Conservation (phyloP, 2,888 invertebrate genomes). For the Flabesymbios commensalis region DNA sequence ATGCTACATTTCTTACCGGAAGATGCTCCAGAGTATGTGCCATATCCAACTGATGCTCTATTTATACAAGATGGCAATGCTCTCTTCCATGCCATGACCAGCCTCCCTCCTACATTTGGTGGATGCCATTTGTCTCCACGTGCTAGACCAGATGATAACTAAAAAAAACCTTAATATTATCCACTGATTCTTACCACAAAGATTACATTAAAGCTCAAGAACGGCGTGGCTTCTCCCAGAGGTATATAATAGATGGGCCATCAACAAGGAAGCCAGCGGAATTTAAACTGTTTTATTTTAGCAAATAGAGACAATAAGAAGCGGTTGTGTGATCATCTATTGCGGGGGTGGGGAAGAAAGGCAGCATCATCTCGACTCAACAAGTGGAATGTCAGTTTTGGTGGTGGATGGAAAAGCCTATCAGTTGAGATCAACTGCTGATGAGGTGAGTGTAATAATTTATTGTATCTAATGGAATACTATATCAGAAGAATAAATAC, state of each 20-base stretch:
- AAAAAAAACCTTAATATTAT: conserved; percentile 14
- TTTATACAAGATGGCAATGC: conserved; percentile 21
- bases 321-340: conserved; percentile 9
- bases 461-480: neutral
- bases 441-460: neutral
- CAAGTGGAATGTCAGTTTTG: neutral
- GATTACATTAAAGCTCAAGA: conserved; percentile 18
- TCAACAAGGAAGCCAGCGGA: conserved; percentile 17
- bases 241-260: conserved; percentile 3
- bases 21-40: too few species aligned
- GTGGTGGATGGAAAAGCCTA: conserved; percentile 14
- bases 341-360: conserved; percentile 12
- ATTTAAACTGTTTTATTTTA: conserved; percentile 14
- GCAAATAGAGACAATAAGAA: conserved; percentile 16
- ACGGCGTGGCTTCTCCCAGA: conserved; percentile 9
- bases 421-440: conserved; percentile 4
- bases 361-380: conserved; percentile 12
- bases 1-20: conserved; percentile 15
- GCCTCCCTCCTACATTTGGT: conserved; percentile 9
- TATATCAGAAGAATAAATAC: too few species aligned
- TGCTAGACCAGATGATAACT: conserved; percentile 11
- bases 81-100: conserved; percentile 11
- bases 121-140: conserved; percentile 12
- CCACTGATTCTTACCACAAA: conserved; percentile 7
- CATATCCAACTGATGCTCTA: too few species aligned